Evolutionary conservation across 2,888 invertebrate genomes (phyloP).

Genomic region (Caenorhabditis sp.): DNA sequence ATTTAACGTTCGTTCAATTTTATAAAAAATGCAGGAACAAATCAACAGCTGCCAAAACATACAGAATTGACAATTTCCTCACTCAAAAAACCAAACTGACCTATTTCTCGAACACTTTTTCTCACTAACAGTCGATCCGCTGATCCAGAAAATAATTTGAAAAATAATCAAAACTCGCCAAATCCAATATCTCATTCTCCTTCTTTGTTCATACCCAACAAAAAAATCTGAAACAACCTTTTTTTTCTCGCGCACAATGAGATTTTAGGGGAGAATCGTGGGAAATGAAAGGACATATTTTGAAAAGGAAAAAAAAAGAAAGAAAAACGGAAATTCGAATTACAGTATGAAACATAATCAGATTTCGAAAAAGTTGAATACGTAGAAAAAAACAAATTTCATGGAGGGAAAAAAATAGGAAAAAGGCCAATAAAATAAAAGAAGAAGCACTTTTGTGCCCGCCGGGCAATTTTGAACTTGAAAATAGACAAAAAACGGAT

Average conservation of each 20-base stretch:
- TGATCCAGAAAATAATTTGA: slow-evolving; percentile 9
- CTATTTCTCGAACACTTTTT: slow-evolving; percentile 44
- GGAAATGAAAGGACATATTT: too few relatives aligned
- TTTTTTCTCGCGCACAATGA: too few relatives aligned
- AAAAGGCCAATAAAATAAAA: background rate
- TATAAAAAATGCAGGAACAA: too few relatives aligned
- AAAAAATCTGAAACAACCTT: background rate
- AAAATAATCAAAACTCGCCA: slow-evolving; percentile 5
- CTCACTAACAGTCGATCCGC: slow-evolving; percentile 9
- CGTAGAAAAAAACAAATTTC: background rate
- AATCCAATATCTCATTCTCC: background rate
- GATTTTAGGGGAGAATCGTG: background rate
- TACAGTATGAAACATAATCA: background rate
- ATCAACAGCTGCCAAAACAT: too few relatives aligned
- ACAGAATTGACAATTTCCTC: too few relatives aligned
- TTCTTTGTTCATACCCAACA: background rate
- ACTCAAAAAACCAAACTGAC: slow-evolving; percentile 3
- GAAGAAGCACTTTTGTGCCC: background rate
- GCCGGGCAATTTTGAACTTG: background rate
- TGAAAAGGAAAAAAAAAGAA: background rate
- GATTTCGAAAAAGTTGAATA: background rate
- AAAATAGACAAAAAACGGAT: background rate
- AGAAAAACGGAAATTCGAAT: background rate
- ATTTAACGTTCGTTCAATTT: too few relatives aligned
- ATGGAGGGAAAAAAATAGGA: background rate